Conservation (phyloP, 1,140 invertebrate species). For the Sinonovacula constricta region DNA sequence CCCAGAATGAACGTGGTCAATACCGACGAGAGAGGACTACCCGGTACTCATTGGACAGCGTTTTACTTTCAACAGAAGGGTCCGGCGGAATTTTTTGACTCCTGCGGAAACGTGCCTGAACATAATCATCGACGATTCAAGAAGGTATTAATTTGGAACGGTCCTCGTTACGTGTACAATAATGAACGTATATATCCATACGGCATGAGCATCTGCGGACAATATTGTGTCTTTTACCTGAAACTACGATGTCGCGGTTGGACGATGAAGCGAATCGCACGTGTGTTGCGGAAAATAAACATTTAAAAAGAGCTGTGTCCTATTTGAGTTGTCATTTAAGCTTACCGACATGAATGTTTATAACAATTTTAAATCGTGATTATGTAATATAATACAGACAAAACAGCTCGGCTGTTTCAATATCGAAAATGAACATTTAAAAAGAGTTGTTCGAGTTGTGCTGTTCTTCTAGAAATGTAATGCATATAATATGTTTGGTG, state of each 20-base stretch:
- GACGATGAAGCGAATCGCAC: no score
- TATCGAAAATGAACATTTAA: neutral
- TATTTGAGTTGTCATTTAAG: neutral
- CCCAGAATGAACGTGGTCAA: neutral
- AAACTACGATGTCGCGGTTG: no score
- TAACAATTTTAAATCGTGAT: neutral
- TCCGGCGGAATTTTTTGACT: no score
- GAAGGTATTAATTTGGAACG: neutral
- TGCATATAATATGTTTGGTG: no score
- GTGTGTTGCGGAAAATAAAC: no score
- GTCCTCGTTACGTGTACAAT: neutral
- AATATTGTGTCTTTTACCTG: neutral
- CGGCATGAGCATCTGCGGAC: neutral
- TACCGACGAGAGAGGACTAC: neutral
- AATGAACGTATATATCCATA: neutral
- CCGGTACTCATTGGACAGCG: neutral
- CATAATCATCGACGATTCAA: neutral
- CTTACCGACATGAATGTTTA: neutral
- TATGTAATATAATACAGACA: no score
- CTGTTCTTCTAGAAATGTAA: neutral
- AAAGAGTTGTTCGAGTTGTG: neutral
- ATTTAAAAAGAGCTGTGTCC: neutral
- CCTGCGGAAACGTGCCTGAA: neutral
- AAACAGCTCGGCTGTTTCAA: no score
- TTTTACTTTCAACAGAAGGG: neutral